A percentile compares a stretch with the other conserved stretches of the same genome.
Conservation (phyloP, 2,888 invertebrate genomes). For the Apodemia zela region DNA sequence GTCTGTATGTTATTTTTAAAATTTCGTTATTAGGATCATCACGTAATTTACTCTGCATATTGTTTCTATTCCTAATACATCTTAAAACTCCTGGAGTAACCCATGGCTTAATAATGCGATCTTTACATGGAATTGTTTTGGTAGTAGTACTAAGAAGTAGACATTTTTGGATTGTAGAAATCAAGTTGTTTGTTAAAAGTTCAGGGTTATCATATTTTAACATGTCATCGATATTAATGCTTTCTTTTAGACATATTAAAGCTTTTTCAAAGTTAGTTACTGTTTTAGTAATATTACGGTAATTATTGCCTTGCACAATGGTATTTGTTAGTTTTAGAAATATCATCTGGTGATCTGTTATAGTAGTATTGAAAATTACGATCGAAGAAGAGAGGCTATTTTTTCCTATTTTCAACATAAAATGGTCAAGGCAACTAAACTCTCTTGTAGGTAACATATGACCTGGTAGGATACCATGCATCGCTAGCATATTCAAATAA, state of each 20-base stretch:
- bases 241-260: no score
- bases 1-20: neutral
- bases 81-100: slow-evolving; percentile 23
- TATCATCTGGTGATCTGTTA: slow-evolving; percentile 5
- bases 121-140: neutral
- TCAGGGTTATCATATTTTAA: no score
- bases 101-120: neutral
- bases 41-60: slow-evolving; percentile 15
- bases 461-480: slow-evolving; percentile 20
- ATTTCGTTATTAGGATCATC: slow-evolving; percentile 3
- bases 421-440: slow-evolving; percentile 22
- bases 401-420: slow-evolving; percentile 20
- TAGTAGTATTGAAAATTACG: neutral
- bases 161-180: neutral
- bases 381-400: neutral
- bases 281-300: no score
- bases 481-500: slow-evolving; percentile 18
- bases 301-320: neutral
- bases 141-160: neutral
- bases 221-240: no score
- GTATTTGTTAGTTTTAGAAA: neutral
- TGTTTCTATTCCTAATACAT: slow-evolving; percentile 20
- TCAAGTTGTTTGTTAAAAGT: neutral
- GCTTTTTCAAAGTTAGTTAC: no score
- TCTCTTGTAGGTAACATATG: slow-evolving; percentile 18